Evolutionary conservation across 2,113 vertebrate genomes (phyloP).

Genomic region (Megatriorchis doriae): DNA sequence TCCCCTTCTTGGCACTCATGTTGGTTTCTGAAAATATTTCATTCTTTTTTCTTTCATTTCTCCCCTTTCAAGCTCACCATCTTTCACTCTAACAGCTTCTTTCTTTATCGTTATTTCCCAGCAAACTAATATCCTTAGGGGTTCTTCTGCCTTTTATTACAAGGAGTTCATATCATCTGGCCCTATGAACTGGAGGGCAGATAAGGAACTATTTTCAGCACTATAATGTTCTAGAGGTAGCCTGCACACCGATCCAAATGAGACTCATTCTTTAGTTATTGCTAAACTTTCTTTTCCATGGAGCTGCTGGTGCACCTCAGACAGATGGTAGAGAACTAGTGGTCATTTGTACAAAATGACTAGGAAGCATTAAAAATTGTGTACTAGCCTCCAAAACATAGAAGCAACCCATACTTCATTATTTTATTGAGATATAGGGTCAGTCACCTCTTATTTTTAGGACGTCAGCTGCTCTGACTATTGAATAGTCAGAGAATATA

Average conservation of each 20-base stretch:
- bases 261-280: neutral
- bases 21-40: constrained; percentile 31
- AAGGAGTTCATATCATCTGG: constrained; percentile 62
- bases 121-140: constrained; percentile 57
- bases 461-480: neutral
- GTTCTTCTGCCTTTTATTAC: constrained; percentile 49
- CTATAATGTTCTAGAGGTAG: constrained; percentile 9
- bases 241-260: neutral
- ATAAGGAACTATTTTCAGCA: constrained; percentile 40
- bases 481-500: neutral
- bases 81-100: constrained; percentile 57
- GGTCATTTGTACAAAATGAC: neutral
- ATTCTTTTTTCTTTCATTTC: constrained; percentile 35
- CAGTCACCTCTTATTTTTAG: neutral
- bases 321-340: neutral
- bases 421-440: neutral
- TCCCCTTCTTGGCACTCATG: neutral
- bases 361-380: neutral
- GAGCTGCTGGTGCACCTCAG: neutral
- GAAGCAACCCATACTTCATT: neutral
- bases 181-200: constrained; percentile 67
- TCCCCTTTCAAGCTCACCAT: constrained; percentile 45
- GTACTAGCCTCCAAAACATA: neutral
- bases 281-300: neutral
- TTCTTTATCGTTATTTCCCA: constrained; percentile 58